Conservation (phyloP, 2,888 invertebrate genomes). For the Psococerastis gibbosa region DNA sequence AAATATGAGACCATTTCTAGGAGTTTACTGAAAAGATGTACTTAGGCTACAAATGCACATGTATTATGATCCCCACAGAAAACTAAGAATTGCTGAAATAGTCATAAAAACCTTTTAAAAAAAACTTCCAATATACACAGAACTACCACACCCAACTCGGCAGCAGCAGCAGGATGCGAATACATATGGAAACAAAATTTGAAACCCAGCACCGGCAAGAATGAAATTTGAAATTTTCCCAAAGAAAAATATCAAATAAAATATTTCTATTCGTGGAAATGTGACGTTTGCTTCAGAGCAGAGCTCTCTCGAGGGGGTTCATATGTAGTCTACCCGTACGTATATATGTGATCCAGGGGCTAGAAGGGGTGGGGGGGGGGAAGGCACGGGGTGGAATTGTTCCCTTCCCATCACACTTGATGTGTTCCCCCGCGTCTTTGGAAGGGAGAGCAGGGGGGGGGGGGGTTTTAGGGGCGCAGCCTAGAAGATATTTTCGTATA, state of each 20-base stretch:
- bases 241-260: constrained; percentile 10
- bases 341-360: constrained; percentile 10
- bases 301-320: constrained; percentile 6
- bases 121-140: too few relatives aligned
- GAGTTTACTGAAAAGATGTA: too few relatives aligned
- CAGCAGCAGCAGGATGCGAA: too few relatives aligned
- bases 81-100: too few relatives aligned
- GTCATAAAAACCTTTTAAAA: too few relatives aligned
- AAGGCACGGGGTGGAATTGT: not conserved
- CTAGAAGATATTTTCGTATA: constrained; percentile 10
- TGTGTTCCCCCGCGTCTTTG: constrained; percentile 2
- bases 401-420: constrained; percentile 11
- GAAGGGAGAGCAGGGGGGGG: not conserved
- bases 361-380: not conserved
- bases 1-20: too few relatives aligned
- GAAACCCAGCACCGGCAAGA: not conserved
- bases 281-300: constrained; percentile 9
- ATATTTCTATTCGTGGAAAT: constrained; percentile 10
- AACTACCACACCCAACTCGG: too few relatives aligned
- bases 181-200: too few relatives aligned
- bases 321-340: constrained; percentile 9
- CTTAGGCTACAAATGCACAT: too few relatives aligned
- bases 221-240: not conserved
- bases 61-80: too few relatives aligned
- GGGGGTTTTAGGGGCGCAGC: constrained; percentile 3